Evolutionary conservation across 2,888 invertebrate genomes (phyloP).

Genomic region (Zootermopsis nevadensis): DNA sequence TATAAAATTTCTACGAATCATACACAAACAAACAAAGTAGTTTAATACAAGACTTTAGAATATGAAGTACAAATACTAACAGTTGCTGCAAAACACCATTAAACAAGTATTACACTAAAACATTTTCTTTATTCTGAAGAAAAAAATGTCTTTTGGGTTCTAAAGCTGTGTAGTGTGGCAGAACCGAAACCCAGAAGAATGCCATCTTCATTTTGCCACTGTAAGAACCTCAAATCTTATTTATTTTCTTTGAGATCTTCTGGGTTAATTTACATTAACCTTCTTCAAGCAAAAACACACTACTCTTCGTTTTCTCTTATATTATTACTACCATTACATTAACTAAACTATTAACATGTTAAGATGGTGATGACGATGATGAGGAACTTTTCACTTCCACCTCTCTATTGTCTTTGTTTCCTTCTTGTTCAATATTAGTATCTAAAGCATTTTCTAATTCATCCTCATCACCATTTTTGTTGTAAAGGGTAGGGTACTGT

Average conservation of each 20-base stretch:
- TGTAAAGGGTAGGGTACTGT: constrained; percentile 85
- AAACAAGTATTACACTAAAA: too few species aligned
- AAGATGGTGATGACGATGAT: neutral
- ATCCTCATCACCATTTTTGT: constrained; percentile 74
- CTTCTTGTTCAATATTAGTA: constrained; percentile 55
- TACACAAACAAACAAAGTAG: neutral
- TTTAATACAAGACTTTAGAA: neutral
- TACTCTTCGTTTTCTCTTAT: neutral
- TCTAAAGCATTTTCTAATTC: constrained; percentile 64
- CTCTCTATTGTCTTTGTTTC: constrained; percentile 48
- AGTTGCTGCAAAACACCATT: too few species aligned
- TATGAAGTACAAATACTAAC: constrained; percentile 11
- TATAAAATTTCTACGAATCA: too few species aligned
- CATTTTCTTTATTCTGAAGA: too few species aligned
- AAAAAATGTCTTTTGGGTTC: too few species aligned
- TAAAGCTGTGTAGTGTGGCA: too few species aligned
- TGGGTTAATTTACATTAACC: neutral
- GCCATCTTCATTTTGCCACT: too few species aligned
- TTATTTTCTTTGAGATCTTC: neutral
- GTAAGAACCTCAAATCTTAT: neutral
- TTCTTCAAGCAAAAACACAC: neutral
- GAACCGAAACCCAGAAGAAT: too few species aligned
- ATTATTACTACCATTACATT: neutral
- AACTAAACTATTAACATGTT: neutral
- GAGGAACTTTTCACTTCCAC: constrained; percentile 5